Evolutionary conservation across 2,113 vertebrate genomes (phyloP).

Genomic region (Caloenas nicobarica): DNA sequence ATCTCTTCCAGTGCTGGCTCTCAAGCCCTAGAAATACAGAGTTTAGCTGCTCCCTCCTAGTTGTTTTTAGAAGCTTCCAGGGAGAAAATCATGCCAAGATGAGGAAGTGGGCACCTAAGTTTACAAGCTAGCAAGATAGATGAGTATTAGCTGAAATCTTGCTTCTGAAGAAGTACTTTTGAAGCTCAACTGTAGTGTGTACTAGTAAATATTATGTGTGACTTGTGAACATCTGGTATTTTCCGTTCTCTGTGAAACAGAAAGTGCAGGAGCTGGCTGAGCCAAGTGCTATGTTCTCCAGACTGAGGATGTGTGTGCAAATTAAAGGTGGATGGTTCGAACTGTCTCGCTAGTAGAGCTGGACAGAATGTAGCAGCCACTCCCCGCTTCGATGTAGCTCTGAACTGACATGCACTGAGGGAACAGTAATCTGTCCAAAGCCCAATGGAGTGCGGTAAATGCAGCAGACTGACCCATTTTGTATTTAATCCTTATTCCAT

Average conservation of each 20-base stretch:
- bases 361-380: neutral
- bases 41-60: neutral
- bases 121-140: neutral
- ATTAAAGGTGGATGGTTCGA: neutral
- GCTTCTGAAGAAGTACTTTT: conserved; percentile 7
- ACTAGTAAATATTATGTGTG: neutral
- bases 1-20: neutral
- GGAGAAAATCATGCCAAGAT: neutral
- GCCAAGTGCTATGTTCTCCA: neutral
- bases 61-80: neutral
- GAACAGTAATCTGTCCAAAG: conserved; percentile 9
- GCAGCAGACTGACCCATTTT: conserved; percentile 49
- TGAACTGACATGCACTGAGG: conserved; percentile 18
- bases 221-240: neutral
- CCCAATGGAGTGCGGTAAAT: neutral
- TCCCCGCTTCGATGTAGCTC: neutral
- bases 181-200: neutral
- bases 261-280: neutral
- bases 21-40: neutral
- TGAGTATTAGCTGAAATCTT: neutral
- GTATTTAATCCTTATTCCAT: conserved; percentile 50
- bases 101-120: neutral
- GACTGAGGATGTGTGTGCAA: neutral
- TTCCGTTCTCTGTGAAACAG: neutral
- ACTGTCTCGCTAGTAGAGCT: neutral